A percentile compares a stretch with the other conserved stretches of the same genome.
phyloP scores from a whole-genome alignment of 2,797 vertebrate species.

The Coranthus polyacanthus region DNA sequence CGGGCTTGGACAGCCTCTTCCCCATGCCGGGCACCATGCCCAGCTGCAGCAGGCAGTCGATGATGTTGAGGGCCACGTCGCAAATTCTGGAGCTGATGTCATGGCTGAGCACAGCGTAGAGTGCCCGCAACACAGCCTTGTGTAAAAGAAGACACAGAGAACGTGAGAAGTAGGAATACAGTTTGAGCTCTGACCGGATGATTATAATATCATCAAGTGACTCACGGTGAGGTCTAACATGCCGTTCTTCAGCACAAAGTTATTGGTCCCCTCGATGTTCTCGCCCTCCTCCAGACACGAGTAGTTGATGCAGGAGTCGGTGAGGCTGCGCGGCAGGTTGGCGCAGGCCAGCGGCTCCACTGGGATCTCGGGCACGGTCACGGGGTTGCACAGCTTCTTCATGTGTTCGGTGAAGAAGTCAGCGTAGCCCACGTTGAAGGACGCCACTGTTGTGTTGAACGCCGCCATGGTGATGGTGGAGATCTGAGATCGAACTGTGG shows the following conservation, averaged over 20 bases:
- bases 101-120: conserved; percentile 94
- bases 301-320: conserved; percentile 99
- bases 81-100: conserved; percentile 98
- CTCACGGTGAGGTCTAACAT: conserved; percentile 97
- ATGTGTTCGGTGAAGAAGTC: conserved; percentile 99
- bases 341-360: conserved; percentile 94
- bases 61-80: conserved; percentile 95
- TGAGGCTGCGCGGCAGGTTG: conserved; percentile 97
- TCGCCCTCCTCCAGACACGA: conserved; percentile 95
- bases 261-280: conserved; percentile 96
- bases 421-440: conserved; percentile 97
- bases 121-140: conserved; percentile 94
- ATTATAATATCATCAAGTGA: not conserved
- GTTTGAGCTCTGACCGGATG: not conserved
- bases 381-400: conserved; percentile 96
- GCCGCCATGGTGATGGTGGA: conserved; percentile 99
- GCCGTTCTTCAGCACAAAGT: conserved; percentile 98
- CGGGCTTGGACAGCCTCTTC: conserved; percentile 90
- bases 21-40: conserved; percentile 93
- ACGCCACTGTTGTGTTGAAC: conserved; percentile 98
- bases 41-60: conserved; percentile 96
- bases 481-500: conserved; percentile 95
- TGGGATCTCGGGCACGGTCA: conserved; percentile 92
- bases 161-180: no score
- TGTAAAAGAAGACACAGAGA: not conserved